These are phyloP conservation scores for Synanthedon tipuliformis DNA, from an alignment of 2,888 invertebrate genomes.

Conservation along the genomic window DNA sequence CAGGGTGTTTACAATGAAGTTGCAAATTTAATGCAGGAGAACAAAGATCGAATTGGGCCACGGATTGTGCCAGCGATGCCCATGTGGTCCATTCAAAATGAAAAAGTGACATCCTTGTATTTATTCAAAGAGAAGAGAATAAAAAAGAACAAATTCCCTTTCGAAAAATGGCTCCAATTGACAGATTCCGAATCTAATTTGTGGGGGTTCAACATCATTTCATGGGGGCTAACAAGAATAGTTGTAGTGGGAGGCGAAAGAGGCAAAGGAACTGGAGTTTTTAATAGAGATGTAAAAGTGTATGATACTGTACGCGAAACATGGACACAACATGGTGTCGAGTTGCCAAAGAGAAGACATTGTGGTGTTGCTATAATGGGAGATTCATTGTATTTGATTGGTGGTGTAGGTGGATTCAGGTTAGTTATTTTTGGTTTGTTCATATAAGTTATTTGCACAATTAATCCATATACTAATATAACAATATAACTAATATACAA, in stretches of 20 bases:
- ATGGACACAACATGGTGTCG: conserved; percentile 44
- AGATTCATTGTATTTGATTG: conserved; percentile 40
- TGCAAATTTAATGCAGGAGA: conserved; percentile 26
- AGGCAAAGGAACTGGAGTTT: conserved; percentile 44
- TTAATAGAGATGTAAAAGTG: conserved; percentile 43
- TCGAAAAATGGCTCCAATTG: conserved; percentile 43
- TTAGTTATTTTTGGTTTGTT: conserved; percentile 19
- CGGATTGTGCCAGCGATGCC: conserved; percentile 31
- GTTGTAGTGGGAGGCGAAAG: conserved; percentile 49
- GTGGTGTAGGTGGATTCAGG: conserved; percentile 59
- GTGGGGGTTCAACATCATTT: conserved; percentile 55
- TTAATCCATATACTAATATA: too few species aligned
- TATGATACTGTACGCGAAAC: conserved; percentile 41
- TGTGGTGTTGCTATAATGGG: conserved; percentile 36
- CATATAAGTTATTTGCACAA: neutral
- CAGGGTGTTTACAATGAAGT: conserved; percentile 42
- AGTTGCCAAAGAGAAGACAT: conserved; percentile 42
- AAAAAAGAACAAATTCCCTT: conserved; percentile 14
- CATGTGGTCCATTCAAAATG: conserved; percentile 25
- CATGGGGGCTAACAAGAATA: conserved; percentile 43
- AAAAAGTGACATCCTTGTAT: conserved; percentile 8
- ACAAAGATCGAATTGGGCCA: conserved; percentile 22
- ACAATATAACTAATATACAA: too few species aligned
- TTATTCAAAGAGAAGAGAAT: too few species aligned
- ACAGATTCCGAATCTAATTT: conserved; percentile 42